Base-by-base conservation (phyloP, 2,888 invertebrate species). In the Fissipunctia ypsillon region DNA sequence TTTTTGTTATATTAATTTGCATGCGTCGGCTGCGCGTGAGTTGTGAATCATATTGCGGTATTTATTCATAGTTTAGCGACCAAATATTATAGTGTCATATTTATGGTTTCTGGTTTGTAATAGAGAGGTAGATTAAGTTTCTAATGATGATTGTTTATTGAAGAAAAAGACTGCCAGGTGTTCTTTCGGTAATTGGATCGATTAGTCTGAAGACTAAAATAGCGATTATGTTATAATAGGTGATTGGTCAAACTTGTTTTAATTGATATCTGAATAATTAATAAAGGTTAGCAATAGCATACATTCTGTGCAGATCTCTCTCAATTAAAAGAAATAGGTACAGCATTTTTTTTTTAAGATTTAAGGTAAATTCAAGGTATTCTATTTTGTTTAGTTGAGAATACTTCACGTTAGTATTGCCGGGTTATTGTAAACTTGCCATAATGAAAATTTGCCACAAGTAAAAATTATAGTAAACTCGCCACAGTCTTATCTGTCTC, bases 1-100 rank as follows among this genome's bases (percentile, higher is more conserved):
- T 78, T 80, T 83, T 82, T 76, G 75, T 80, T 72, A 59, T 74
- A 80, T 76, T 82, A 78, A 83, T 85, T 84, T 83, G 80, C 82
- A 80, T 85, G 73, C 73, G 70, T 78, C 83, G 80, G 75, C 63
- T 69, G 74, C 74, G 65, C 61, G 69, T 71, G 70, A 72, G 56
- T 52, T 73, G 72, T 86, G 86, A 84, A 75, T 86, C 79, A 85
- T 75, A 19, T 67, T 35, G 41, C 35, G 50, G 38, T 28, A 43
- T 31, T 64, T 35, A 45, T 83, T 81, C 81, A 76, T 80, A 75
- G 80, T 68, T 73, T 63, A 65, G 67, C 65, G 2, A 25, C 22
- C 19, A 38, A 71, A 77, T 74, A 68, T 70, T 35, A 45, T 31
- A 43, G 28, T 73, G 67, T 60, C 48, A 54, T 71, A 60, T 50